phyloP scores from a whole-genome alignment of 2,888 invertebrate species.

The Tenthredo distinguenda region DNA sequence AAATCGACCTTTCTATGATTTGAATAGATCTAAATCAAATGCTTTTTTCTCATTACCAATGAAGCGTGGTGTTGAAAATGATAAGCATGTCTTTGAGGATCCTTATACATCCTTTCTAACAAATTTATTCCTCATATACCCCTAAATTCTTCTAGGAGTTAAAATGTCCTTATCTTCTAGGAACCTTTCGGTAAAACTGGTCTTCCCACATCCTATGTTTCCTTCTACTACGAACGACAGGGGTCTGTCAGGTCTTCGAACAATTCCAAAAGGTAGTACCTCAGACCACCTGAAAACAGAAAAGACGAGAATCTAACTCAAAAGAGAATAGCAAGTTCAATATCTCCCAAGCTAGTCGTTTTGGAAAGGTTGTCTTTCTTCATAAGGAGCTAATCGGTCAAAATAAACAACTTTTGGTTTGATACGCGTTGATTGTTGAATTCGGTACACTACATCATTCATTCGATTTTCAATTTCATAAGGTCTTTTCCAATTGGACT shows the following conservation, averaged over 20 bases:
- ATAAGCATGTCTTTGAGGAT: not conserved
- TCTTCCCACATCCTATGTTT: not conserved
- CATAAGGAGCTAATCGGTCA: constrained; percentile 17
- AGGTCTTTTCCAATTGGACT: constrained; percentile 23
- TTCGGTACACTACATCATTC: constrained; percentile 1
- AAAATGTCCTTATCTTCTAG: no score
- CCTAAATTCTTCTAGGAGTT: not conserved
- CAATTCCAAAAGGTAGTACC: not conserved
- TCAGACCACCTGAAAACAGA: not conserved
- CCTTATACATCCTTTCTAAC: not conserved
- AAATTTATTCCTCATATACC: not conserved
- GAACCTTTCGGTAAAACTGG: not conserved
- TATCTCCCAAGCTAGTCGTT: no score
- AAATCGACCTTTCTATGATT: not conserved
- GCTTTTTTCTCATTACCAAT: not conserved
- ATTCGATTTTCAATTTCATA: not conserved
- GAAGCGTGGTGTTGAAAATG: not conserved
- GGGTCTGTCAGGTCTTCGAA: not conserved
- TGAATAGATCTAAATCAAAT: not conserved
- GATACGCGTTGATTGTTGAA: not conserved
- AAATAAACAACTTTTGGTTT: constrained; percentile 26
- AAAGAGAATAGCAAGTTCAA: not conserved
- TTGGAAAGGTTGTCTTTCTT: not conserved
- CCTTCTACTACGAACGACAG: not conserved
- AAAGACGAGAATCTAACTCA: not conserved